Conservation (phyloP, 2,113 vertebrate species). For the Anarhynchus alexandrinus region DNA sequence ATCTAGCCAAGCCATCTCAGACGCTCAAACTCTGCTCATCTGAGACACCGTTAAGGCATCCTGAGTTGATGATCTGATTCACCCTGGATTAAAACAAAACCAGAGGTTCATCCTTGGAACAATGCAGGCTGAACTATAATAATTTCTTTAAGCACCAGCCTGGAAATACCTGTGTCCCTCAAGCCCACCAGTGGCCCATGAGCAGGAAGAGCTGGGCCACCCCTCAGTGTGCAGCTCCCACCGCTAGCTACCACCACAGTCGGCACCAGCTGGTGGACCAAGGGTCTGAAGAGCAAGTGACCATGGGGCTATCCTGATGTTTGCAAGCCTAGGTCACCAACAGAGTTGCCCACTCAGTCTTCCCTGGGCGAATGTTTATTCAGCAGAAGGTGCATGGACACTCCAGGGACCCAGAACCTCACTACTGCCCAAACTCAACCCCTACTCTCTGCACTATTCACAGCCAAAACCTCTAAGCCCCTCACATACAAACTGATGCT, state of each 20-base stretch:
- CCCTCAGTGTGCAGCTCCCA: accelerated
- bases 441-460: background rate
- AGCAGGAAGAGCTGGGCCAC: background rate
- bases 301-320: background rate
- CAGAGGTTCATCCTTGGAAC: background rate
- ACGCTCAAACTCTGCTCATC: background rate
- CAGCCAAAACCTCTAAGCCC: background rate
- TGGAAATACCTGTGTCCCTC: background rate
- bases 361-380: background rate
- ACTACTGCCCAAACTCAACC: background rate
- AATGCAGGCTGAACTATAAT: background rate
- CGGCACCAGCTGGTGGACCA: accelerated
- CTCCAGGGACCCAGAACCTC: background rate
- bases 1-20: background rate
- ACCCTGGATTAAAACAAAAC: background rate
- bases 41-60: background rate
- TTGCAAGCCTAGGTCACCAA: background rate
- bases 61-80: background rate
- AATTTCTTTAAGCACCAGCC: background rate
- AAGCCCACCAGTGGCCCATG: background rate
- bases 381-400: background rate
- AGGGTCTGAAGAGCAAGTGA: background rate
- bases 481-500: background rate
- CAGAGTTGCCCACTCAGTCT: background rate
- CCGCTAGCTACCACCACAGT: background rate